Percentiles rank a stretch among this genome's conserved stretches.
Conservation (phyloP, 2,888 invertebrate genomes). For the Tachystola acroxantha region DNA sequence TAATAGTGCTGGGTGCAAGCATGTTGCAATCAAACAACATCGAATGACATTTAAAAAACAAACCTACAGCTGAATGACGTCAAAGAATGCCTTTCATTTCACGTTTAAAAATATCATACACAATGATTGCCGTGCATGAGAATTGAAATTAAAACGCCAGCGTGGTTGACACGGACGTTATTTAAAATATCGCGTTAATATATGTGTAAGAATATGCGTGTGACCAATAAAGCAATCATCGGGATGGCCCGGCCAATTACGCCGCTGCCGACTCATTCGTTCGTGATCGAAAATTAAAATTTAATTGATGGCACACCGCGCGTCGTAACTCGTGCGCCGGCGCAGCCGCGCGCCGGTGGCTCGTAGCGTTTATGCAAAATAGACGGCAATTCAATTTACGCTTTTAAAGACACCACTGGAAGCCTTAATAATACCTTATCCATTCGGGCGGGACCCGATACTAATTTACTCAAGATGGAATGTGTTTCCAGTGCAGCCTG, state of each 20-base stretch:
- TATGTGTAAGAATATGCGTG: slow-evolving; percentile 32
- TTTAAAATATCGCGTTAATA: slow-evolving; percentile 32
- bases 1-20: no score
- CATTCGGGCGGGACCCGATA: slow-evolving; percentile 7
- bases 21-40: no score
- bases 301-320: slow-evolving; percentile 60
- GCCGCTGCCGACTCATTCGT: slow-evolving; percentile 52
- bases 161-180: slow-evolving; percentile 37
- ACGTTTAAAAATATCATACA: no score
- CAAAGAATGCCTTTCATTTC: no score
- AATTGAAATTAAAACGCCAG: slow-evolving; percentile 47
- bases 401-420: slow-evolving; percentile 30
- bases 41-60: no score
- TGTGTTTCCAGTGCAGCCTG: slow-evolving; percentile 22
- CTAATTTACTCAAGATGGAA: slow-evolving; percentile 18
- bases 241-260: slow-evolving; percentile 61
- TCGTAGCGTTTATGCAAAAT: slow-evolving; percentile 61
- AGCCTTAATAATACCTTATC: slow-evolving; percentile 3
- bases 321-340: slow-evolving; percentile 34
- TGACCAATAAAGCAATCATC: slow-evolving; percentile 73
- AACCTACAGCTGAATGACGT: no score
- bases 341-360: slow-evolving; percentile 26
- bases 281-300: slow-evolving; percentile 66
- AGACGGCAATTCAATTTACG: slow-evolving; percentile 67
- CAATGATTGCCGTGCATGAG: slow-evolving; percentile 19